Percentiles rank a stretch among this genome's conserved stretches.
Evolutionary conservation across 92 coral and sea anemone species (phyloP).

Genomic region (Palythoa grandiflora): DNA sequence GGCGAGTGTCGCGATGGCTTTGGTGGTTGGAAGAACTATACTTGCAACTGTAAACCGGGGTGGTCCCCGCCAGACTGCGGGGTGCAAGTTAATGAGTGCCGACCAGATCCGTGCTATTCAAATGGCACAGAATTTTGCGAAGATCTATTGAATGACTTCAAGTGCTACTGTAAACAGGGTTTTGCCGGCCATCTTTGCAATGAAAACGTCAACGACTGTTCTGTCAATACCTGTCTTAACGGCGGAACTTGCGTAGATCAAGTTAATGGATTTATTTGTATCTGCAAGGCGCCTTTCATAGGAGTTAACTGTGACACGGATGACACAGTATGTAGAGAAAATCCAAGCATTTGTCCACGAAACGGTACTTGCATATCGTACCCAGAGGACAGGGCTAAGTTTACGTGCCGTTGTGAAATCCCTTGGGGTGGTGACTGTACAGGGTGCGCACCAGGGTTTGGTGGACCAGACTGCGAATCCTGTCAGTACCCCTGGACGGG

Average conservation of each 20-base stretch:
- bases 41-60: slow-evolving; percentile 72
- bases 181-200: slow-evolving; percentile 71
- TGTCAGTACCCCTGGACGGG: slow-evolving; percentile 80
- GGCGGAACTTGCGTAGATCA: slow-evolving; percentile 81
- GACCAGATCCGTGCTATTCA: slow-evolving; percentile 60
- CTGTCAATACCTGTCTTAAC: slow-evolving; percentile 64
- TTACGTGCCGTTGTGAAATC: slow-evolving; percentile 68
- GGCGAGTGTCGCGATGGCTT: slow-evolving; percentile 72
- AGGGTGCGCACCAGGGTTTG: slow-evolving; percentile 78
- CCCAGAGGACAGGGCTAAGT: slow-evolving; percentile 62
- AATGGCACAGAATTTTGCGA: slow-evolving; percentile 66
- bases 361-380: slow-evolving; percentile 81
- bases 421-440: slow-evolving; percentile 82
- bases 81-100: slow-evolving; percentile 70
- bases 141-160: slow-evolving; percentile 63
- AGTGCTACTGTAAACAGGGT: slow-evolving; percentile 71
- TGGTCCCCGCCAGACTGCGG: slow-evolving; percentile 82
- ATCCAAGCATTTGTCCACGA: slow-evolving; percentile 65
- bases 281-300: slow-evolving; percentile 74
- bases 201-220: slow-evolving; percentile 60
- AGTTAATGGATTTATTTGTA: slow-evolving; percentile 69
- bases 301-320: slow-evolving; percentile 85
- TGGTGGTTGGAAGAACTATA: slow-evolving; percentile 80
- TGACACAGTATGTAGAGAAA: slow-evolving; percentile 69
- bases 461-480: slow-evolving; percentile 70